These are phyloP conservation scores for Platerodrilus igneus DNA, from an alignment of 2,888 invertebrate genomes.

Conservation along the genomic window DNA sequence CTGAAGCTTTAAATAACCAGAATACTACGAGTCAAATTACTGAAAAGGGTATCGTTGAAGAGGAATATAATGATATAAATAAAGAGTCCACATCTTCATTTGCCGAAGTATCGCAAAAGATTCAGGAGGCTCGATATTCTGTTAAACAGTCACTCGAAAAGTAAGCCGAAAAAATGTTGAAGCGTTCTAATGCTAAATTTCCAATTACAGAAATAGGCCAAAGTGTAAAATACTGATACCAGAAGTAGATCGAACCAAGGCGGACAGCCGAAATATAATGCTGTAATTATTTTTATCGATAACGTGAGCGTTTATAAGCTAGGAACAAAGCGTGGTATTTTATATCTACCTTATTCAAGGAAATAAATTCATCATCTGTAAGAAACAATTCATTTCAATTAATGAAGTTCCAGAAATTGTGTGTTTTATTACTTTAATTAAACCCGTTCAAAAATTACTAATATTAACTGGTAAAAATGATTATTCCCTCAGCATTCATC, in stretches of 20 bases:
- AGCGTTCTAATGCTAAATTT: conserved; percentile 13
- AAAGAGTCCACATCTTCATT: no score
- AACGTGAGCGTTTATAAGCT: conserved; percentile 11
- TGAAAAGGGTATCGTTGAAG: no score
- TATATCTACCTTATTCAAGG: conserved; percentile 18
- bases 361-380: conserved; percentile 17
- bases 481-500: no score
- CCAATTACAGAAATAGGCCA: conserved; percentile 13
- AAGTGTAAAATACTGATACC: conserved; percentile 13
- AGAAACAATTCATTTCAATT: conserved; percentile 14
- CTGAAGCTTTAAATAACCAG: no score
- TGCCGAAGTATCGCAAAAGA: no score
- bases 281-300: conserved; percentile 9
- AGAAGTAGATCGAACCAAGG: conserved; percentile 19
- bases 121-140: conserved; percentile 6
- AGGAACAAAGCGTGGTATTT: conserved; percentile 19
- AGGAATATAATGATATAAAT: no score
- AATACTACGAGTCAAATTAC: no score
- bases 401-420: conserved; percentile 15
- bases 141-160: conserved; percentile 10
- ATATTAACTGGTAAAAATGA: no score
- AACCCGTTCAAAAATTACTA: no score
- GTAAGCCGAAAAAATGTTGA: conserved; percentile 19
- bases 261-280: conserved; percentile 15
- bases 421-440: no score